phyloP scores from a whole-genome alignment of 2,113 vertebrate species.

The Nymphicus hollandicus region DNA sequence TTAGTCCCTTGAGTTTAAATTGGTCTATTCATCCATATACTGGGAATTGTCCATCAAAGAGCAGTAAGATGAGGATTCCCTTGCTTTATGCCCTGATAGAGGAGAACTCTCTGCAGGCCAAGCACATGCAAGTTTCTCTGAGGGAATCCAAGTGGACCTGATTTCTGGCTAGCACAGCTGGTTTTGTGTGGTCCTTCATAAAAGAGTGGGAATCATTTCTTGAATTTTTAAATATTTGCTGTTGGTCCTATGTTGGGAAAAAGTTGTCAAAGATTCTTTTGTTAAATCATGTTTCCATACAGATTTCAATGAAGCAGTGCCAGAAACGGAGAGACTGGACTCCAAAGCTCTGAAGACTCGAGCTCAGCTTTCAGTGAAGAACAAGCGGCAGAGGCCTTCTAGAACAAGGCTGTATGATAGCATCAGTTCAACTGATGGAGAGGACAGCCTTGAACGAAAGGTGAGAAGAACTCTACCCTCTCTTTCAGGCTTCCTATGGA shows the following conservation, averaged over 20 bases:
- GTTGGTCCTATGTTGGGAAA: not conserved
- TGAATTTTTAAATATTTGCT: not conserved
- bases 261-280: not conserved
- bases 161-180: not conserved
- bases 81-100: not conserved
- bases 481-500: not conserved
- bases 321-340: constrained; percentile 78
- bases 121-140: not conserved
- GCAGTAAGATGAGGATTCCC: not conserved
- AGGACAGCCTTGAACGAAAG: constrained; percentile 82
- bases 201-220: not conserved
- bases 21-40: not conserved
- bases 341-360: constrained; percentile 79
- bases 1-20: not conserved
- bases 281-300: not conserved
- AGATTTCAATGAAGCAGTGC: constrained; percentile 80
- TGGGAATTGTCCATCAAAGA: not conserved
- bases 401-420: constrained; percentile 77
- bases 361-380: constrained; percentile 78
- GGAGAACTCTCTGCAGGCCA: not conserved
- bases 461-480: constrained; percentile 63
- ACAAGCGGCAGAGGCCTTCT: constrained; percentile 76
- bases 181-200: not conserved
- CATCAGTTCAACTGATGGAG: constrained; percentile 84
- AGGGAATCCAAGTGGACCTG: not conserved